These are phyloP conservation scores for Ellobium chinense DNA, from an alignment of 2,888 invertebrate genomes.

Conservation along the genomic window DNA sequence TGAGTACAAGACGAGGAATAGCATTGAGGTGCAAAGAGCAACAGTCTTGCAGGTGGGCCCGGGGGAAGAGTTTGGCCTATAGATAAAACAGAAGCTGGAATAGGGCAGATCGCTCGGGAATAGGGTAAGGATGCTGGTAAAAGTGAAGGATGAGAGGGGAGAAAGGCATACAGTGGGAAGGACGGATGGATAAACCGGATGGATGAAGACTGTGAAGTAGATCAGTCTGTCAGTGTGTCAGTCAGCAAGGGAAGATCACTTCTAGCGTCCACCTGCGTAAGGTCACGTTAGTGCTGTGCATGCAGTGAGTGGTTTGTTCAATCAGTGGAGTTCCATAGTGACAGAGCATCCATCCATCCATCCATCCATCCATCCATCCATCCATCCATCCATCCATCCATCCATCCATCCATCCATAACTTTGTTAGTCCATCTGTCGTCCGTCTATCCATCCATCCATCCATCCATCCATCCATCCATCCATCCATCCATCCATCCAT, in stretches of 20 bases:
- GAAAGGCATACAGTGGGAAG: background rate
- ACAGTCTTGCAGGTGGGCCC: background rate
- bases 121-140: background rate
- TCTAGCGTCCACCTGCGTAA: too few relatives aligned
- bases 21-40: background rate
- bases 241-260: background rate
- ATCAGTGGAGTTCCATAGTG: background rate
- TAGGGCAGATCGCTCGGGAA: background rate
- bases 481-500: background rate
- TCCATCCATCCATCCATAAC: background rate
- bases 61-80: background rate
- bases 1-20: background rate
- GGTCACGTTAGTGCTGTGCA: too few relatives aligned
- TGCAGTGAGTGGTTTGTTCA: too few relatives aligned
- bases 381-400: background rate
- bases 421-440: too few relatives aligned
- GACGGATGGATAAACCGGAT: background rate
- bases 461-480: background rate
- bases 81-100: background rate
- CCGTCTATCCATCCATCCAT: background rate
- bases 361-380: background rate
- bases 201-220: background rate
- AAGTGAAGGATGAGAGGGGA: background rate
- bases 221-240: background rate
- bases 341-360: background rate